These are phyloP conservation scores for Oreochromis mossambicus DNA, from an alignment of 2,797 vertebrate genomes.

Conservation along the genomic window DNA sequence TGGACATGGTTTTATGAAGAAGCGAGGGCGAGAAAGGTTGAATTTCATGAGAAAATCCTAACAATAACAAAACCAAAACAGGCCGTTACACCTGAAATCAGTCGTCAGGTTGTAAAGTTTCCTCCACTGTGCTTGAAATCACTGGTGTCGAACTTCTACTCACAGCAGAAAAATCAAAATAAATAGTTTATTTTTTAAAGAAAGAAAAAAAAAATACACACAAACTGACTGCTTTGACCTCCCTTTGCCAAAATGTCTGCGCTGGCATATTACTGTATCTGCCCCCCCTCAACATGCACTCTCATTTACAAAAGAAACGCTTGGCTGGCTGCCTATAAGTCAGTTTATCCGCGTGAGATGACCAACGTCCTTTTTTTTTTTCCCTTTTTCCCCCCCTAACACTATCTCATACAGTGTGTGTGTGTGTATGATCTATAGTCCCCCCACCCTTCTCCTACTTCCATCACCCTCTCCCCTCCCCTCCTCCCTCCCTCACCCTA, in stretches of 20 bases:
- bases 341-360: conserved; percentile 75
- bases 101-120: neutral
- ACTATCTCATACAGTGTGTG: conserved; percentile 55
- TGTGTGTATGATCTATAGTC: conserved; percentile 69
- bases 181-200: neutral
- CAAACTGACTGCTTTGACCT: conserved; percentile 42
- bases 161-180: neutral
- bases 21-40: neutral
- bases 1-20: neutral
- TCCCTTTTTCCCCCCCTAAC: neutral
- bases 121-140: neutral
- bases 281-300: conserved; percentile 38
- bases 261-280: conserved; percentile 62
- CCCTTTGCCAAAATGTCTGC: conserved; percentile 52
- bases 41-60: neutral
- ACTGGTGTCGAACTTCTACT: conserved; percentile 30
- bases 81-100: neutral
- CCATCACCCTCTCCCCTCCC: neutral
- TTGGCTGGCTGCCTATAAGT: conserved; percentile 75
- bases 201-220: neutral
- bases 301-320: conserved; percentile 68
- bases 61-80: neutral
- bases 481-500: conserved; percentile 61
- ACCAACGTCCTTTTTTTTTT: conserved; percentile 55
- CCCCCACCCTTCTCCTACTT: conserved; percentile 30